Percentiles rank a stretch among this genome's conserved stretches.
Evolutionary conservation across 2,888 invertebrate genomes (phyloP).

Genomic region (Glyphotaelius pellucidus): DNA sequence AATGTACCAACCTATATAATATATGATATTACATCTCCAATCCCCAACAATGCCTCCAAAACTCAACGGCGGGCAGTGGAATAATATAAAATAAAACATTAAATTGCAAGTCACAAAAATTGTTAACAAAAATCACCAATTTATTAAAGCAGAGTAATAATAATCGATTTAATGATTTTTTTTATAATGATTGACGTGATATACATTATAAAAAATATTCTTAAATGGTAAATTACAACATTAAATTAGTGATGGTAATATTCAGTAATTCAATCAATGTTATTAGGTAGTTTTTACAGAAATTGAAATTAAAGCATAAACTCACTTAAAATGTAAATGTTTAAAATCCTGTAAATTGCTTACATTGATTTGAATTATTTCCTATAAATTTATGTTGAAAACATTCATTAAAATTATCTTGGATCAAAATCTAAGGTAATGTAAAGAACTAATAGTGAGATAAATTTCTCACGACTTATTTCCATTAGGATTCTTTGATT

Average conservation of each 20-base stretch:
- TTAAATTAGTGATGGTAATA: background rate
- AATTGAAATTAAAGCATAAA: background rate
- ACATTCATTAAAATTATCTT: background rate
- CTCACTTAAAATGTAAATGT: background rate
- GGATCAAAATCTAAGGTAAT: background rate
- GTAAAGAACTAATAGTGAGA: background rate
- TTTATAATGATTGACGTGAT: background rate
- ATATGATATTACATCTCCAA: slow-evolving; percentile 26
- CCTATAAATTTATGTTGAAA: background rate
- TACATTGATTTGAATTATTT: background rate
- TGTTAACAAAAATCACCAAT: background rate
- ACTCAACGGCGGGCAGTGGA: background rate
- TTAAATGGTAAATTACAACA: background rate
- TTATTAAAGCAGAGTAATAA: background rate
- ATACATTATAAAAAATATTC: background rate
- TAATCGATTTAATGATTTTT: background rate
- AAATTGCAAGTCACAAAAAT: too few relatives aligned
- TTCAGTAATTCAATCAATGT: background rate
- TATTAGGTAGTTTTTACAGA: background rate
- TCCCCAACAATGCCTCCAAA: slow-evolving; percentile 23
- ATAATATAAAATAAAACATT: background rate
- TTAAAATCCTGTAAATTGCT: background rate
- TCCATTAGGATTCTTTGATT: background rate
- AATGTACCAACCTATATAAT: slow-evolving; percentile 20
- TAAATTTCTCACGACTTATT: background rate